These are phyloP conservation scores for Boloria selene DNA, from an alignment of 2,888 invertebrate genomes.

Conservation along the genomic window DNA sequence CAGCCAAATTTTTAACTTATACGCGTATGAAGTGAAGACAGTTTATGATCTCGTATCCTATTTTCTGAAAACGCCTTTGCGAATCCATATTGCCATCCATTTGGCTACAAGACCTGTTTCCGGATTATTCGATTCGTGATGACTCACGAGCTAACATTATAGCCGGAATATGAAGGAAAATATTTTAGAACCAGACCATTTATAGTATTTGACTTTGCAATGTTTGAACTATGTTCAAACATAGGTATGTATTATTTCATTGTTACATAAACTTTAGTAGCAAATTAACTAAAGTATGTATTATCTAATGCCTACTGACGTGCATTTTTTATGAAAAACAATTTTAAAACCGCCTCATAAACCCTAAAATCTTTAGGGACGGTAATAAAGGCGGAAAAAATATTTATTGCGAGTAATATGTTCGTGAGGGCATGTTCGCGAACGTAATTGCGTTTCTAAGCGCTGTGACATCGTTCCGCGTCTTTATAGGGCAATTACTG, in stretches of 20 bases:
- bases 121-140: conserved; percentile 50
- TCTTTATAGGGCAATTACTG: conserved; percentile 80
- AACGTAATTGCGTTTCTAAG: conserved; percentile 75
- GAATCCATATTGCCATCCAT: conserved; percentile 61
- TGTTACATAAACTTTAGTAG: not conserved
- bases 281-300: conserved; percentile 9
- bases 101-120: conserved; percentile 57
- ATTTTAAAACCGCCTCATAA: conserved; percentile 42
- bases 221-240: not conserved
- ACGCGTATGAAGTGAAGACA: conserved; percentile 65
- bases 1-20: conserved; percentile 78
- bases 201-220: conserved; percentile 10
- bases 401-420: conserved; percentile 60
- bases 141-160: conserved; percentile 46
- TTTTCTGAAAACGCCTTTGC: conserved; percentile 61
- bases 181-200: conserved; percentile 26
- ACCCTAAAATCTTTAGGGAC: conserved; percentile 60
- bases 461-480: conserved; percentile 75
- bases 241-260: not conserved
- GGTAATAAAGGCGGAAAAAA: conserved; percentile 63
- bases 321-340: conserved; percentile 10
- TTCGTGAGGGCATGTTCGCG: conserved; percentile 70
- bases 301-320: conserved; percentile 4
- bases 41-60: conserved; percentile 68
- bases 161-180: conserved; percentile 29